Percentiles rank a stretch among this genome's conserved stretches.
phyloP scores from a whole-genome alignment of 2,113 vertebrate species.

The Antigone vipio region DNA sequence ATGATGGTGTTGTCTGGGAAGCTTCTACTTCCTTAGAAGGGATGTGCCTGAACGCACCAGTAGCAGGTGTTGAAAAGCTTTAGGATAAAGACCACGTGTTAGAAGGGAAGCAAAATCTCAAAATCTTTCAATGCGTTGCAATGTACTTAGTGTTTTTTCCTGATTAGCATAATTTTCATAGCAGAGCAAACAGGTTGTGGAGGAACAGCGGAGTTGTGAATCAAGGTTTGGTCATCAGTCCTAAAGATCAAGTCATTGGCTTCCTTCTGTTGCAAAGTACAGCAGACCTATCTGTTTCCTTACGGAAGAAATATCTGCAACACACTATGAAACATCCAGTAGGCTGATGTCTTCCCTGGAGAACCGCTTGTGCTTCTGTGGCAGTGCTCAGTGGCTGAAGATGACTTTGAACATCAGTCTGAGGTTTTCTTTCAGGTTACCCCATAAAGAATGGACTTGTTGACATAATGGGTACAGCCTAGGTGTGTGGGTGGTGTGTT shows the following conservation, averaged over 20 bases:
- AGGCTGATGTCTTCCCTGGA: not conserved
- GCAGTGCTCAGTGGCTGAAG: not conserved
- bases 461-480: not conserved
- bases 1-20: not conserved
- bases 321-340: too few relatives aligned
- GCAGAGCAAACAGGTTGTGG: not conserved
- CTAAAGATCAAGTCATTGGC: not conserved
- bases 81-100: not conserved
- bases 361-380: not conserved
- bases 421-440: not conserved
- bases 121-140: not conserved
- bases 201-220: not conserved
- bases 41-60: too few relatives aligned
- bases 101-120: not conserved
- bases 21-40: not conserved
- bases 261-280: not conserved
- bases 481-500: too few relatives aligned
- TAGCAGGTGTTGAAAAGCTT: not conserved
- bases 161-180: not conserved
- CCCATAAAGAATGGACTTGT: too few relatives aligned
- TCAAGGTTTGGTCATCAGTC: not conserved
- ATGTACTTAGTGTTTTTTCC: accelerated
- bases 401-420: not conserved
- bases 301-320: not conserved
- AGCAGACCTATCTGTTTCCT: not conserved